Conservation (phyloP, 2,113 vertebrate species). For the Oophaga pumilio region DNA sequence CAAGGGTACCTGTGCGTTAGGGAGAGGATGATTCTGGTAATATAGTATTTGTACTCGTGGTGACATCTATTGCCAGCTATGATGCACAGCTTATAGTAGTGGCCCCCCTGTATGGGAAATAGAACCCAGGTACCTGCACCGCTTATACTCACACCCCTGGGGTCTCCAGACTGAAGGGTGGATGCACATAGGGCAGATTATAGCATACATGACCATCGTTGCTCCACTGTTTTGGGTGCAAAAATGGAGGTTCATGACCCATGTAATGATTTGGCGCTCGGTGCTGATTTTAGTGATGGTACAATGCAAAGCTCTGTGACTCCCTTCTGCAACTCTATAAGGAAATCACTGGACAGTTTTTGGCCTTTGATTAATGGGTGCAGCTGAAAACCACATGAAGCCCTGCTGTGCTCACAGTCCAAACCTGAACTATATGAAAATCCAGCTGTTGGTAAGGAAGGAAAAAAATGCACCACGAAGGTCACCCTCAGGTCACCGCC, state of each 20-base stretch:
- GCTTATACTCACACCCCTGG: no score
- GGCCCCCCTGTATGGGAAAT: no score
- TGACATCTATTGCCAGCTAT: no score
- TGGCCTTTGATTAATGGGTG: neutral
- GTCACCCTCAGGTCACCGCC: neutral
- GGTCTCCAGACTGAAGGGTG: no score
- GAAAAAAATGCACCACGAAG: neutral
- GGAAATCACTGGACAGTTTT: neutral
- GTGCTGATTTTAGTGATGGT: neutral
- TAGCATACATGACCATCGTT: no score
- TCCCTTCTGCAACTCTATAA: neutral
- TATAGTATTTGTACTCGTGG: no score
- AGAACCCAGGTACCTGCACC: no score
- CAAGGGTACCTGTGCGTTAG: no score
- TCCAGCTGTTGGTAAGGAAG: neutral
- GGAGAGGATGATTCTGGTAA: no score
- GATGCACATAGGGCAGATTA: no score
- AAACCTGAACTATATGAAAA: neutral
- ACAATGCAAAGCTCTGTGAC: neutral
- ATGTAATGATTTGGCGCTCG: neutral
- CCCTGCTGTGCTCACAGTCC: neutral
- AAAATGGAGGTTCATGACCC: neutral
- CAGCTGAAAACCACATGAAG: constrained; percentile 12
- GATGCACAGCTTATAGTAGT: no score
- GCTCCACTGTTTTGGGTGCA: neutral